Evolutionary conservation across 2,113 vertebrate species (phyloP), one percentile per base, ranked within the genome.

Genomic region (Gorsachius goisagi): DNA sequence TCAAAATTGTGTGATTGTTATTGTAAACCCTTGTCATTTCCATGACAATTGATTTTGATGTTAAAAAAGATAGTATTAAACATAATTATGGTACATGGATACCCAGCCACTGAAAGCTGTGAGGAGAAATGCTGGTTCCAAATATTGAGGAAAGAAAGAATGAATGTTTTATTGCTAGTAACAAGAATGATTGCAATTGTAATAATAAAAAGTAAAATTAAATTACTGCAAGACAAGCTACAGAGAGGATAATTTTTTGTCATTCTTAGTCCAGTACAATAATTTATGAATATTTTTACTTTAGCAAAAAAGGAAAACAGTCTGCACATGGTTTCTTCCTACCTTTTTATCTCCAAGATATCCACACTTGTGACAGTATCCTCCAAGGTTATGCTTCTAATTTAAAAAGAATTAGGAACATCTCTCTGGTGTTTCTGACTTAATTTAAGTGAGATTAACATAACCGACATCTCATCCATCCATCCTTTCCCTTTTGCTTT

Each of bases 401-500:
- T 98, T 98, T 98, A 95, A 97, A 98, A 97, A 98, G 97, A 98
- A 98, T 98, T 98, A 97, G 81, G 39, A 88, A 96, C 94, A 79
- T 95, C 97, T 97, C 97, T 85, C 83, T 89, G 64, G 97, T 96
- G 97, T 97, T 98, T 95, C 95, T 97, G 89, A 86, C 93, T 98
- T 98, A 97, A 98, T 98, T 98, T 98, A 98, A 97, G 88, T 88
- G 96, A 97, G 97, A 98, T 98, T 98, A 98, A 92, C 93, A 83
- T 84, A 69, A 69, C 59, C 93, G 91, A 67, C 41, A 74, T 96
- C 88, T 96, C 94, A 92, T 96, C 86, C 66, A 74, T 90, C 53
- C 86, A 73, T 86, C 79, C 85, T 97, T 95, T 95, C 79, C 37
- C 58, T 92, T 97, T 96, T 94, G 93, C 95, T 94, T 96, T 97